Evolutionary conservation across 1,140 invertebrate species (phyloP).

Genomic region (Mylabris phalerata): DNA sequence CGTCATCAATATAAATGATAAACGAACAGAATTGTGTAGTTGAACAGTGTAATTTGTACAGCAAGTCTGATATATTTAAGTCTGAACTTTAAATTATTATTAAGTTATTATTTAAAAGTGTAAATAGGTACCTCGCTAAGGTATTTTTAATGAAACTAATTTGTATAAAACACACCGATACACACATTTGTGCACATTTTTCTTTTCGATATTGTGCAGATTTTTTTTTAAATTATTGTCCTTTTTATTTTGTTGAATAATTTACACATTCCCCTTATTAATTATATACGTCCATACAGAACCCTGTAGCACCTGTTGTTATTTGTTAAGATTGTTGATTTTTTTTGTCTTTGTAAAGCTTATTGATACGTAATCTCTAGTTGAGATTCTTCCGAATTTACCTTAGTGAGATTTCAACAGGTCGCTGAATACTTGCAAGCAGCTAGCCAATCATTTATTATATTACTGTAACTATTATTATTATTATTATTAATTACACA

Average conservation of each 20-base stretch:
- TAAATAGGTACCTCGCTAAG: constrained; percentile 34
- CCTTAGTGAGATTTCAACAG: constrained; percentile 4
- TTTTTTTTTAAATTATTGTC: constrained; percentile 20
- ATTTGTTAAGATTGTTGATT: constrained; percentile 33
- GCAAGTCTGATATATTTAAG: constrained; percentile 40
- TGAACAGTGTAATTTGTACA: constrained; percentile 28
- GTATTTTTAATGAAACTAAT: constrained; percentile 31
- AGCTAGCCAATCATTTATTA: not conserved
- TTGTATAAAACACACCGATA: constrained; percentile 19
- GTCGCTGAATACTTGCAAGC: not conserved
- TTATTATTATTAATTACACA: constrained; percentile 4
- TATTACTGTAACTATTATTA: not conserved
- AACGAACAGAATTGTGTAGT: constrained; percentile 15
- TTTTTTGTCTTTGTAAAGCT: not conserved
- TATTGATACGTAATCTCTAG: not conserved
- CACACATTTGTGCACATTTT: constrained; percentile 21
- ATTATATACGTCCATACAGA: constrained; percentile 28
- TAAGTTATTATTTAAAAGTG: constrained; percentile 32
- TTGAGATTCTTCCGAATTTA: constrained; percentile 2
- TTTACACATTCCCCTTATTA: constrained; percentile 24
- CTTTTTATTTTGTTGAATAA: constrained; percentile 27
- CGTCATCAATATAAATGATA: too few species aligned
- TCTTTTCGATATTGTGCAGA: constrained; percentile 20
- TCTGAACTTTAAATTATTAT: constrained; percentile 35
- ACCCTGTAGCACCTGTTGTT: constrained; percentile 31